A percentile compares a stretch with the other conserved stretches of the same genome.
Conservation (phyloP, 2,113 vertebrate genomes). For the Hyaena hyaena region DNA sequence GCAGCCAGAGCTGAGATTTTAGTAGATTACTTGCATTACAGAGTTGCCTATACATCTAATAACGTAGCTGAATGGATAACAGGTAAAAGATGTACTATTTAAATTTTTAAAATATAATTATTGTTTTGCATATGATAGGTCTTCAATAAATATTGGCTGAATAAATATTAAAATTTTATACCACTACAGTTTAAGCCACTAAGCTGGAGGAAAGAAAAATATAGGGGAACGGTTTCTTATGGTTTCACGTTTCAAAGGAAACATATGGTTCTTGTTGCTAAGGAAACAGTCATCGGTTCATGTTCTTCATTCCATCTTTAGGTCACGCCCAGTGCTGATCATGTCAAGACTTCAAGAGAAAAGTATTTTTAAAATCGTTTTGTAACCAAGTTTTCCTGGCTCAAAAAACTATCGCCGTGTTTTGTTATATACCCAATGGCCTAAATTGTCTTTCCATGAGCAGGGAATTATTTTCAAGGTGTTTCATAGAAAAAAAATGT, state of each 20-base stretch:
- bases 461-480: slow-evolving; percentile 35
- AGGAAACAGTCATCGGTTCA: slow-evolving; percentile 75
- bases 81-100: background rate
- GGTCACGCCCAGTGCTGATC: slow-evolving; percentile 61
- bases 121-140: background rate
- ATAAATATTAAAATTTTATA: slow-evolving; percentile 53
- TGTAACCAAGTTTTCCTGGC: slow-evolving; percentile 43
- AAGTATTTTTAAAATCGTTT: slow-evolving; percentile 57
- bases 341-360: slow-evolving; percentile 74
- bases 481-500: background rate
- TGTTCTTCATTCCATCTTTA: slow-evolving; percentile 75
- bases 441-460: background rate
- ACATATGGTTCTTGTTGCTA: slow-evolving; percentile 71
- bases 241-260: slow-evolving; percentile 67
- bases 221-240: slow-evolving; percentile 63
- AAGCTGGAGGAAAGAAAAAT: slow-evolving; percentile 58
- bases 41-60: background rate
- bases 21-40: background rate
- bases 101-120: background rate
- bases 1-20: background rate
- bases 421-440: slow-evolving; percentile 18
- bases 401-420: slow-evolving; percentile 10
- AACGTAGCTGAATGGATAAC: background rate
- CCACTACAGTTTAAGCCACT: slow-evolving; percentile 45
- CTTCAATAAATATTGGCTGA: slow-evolving; percentile 38